Evolutionary conservation across 2,113 vertebrate species (phyloP), one percentile per base, ranked within the genome.

Genomic region (Xenus cinereus): DNA sequence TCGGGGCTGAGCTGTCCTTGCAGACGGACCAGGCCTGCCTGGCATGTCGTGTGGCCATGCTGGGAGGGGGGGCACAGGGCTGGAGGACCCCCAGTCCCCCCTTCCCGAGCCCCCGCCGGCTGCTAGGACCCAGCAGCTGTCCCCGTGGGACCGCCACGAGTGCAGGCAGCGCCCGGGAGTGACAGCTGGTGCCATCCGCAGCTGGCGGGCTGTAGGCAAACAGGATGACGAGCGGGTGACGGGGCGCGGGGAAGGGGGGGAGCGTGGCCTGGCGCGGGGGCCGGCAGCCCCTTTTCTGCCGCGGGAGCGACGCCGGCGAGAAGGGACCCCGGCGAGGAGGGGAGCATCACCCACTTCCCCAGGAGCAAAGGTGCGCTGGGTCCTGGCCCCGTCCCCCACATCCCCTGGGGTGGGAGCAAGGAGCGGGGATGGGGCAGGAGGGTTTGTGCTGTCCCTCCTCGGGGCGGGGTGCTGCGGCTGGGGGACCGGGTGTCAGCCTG

Each of bases 121-220:
- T 96, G 76, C 93, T 97, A 97, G 96, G 97, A 97, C 94, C 96
- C 97, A 96, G 97, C 89, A 96, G 96, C 96, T 93, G 86, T 95
- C 84, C 91, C 79, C 1, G 15, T 85, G 80, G 92, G 84, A 95
- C 80, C 6, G 74, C 74, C 86, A 41, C 41, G 50, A 84, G 91
- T 69, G 88, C 97, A 64, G 89, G 59, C 95, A 96, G 94, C 2
- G 51, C 94, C 85, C 8, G 88, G 96, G 95, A 95, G 97, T 97
- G 97, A 96, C 97, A 97, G 97, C 97, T 96, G 95, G 97, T 97
- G 96, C 97, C 97, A 97, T 95, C 96, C 95, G 69, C 96, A 87
- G 95, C 85, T 92, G 94, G 76, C 87, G 0, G 71, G 92, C 87
- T 59, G 88, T 71, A 46, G 59, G 94, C 91, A 92, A 94, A 87